Evolutionary conservation across 1,140 invertebrate genomes (phyloP), one percentile per base, ranked within the genome.

Genomic region (Bombus ignitus): DNA sequence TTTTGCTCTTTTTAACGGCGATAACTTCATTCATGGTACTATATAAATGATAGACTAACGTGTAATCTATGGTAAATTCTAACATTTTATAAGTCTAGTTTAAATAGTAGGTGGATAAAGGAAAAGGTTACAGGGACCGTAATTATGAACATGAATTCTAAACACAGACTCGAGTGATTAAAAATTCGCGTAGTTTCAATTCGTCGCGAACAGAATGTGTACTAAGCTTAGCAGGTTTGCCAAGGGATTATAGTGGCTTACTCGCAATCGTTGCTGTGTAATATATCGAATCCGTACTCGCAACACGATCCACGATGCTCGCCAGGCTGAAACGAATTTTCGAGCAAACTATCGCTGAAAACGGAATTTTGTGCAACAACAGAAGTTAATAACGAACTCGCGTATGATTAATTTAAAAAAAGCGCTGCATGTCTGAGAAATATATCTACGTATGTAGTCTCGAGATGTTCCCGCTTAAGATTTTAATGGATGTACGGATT

Each of bases 241-340:
- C 86, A 71, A 71, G 70, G 88, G 89, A 90, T 85, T 90, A 87
- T 71, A 75, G 66, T 81, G 83, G 86, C 85, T 91, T 89, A 86
- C 83, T 83, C 70, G 72, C 85, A 72, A 82, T 87, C 88, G 84
- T 89, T 89, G 32, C 80, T 22, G 22, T 35, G 62, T 83, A 86
- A 87, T 89, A 85, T 79, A 88, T 87, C 42, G 84, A 81, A 89
- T 83, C 80, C n/a, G 25, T 74, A 37, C 68, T 47, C 32, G 42
- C 72, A 77, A 70, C 81, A 57, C 74, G 62, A 83, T 68, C 42
- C 76, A 68, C 62, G 73, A 83, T 44, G 62, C n/a, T 35, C 39
- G 22, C 62, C 72, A 10, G 25, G 32, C 6, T 66, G 28, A 22
- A 77, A 78, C 62, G 74, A 83, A 77, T 68, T 83, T 77, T 42